Evolutionary conservation across 23 tunicate genomes (phyloP).

Genomic region (Oikopleura vanhoeffeni): DNA sequence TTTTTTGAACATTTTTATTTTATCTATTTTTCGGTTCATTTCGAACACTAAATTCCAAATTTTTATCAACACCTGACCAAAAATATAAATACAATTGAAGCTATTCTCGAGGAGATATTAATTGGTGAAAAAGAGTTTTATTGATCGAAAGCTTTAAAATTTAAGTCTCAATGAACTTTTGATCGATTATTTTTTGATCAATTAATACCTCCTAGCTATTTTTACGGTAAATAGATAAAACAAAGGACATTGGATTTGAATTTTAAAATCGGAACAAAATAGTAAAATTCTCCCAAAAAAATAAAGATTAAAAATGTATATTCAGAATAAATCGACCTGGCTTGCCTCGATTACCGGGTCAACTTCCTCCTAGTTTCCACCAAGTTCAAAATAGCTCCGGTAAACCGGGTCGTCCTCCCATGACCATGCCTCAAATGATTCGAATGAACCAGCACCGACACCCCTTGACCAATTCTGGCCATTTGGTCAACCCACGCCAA

Average conservation of each 20-base stretch:
- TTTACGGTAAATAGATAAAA: too few relatives aligned
- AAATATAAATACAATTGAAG: too few relatives aligned
- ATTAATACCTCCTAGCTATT: background rate
- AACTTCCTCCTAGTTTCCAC: background rate
- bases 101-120: too few relatives aligned
- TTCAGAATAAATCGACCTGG: background rate
- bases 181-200: background rate
- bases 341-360: background rate
- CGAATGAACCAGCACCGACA: background rate
- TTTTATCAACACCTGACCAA: too few relatives aligned
- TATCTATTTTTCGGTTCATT: too few relatives aligned
- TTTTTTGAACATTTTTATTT: too few relatives aligned
- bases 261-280: too few relatives aligned
- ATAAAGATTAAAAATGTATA: background rate
- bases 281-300: too few relatives aligned
- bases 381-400: background rate
- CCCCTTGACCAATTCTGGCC: background rate
- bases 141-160: too few relatives aligned
- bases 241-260: too few relatives aligned
- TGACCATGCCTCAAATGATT: background rate
- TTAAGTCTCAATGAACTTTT: background rate
- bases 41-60: too few relatives aligned
- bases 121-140: too few relatives aligned
- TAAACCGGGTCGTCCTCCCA: background rate
- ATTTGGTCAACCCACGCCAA: background rate